phyloP scores from a whole-genome alignment of 2,797 vertebrate genomes.

The Etheostoma perlongum region DNA sequence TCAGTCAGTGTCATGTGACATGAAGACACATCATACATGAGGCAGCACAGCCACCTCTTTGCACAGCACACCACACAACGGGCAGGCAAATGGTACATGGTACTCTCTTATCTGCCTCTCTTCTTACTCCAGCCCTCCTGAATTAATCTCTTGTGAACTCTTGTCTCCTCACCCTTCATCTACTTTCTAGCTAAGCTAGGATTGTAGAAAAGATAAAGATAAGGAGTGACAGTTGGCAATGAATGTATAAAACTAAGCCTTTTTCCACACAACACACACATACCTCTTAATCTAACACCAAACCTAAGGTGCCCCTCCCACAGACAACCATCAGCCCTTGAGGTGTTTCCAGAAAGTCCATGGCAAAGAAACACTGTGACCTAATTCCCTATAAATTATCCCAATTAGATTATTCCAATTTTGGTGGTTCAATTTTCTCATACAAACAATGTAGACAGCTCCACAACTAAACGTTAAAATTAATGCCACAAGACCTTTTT shows the following conservation, averaged over 20 bases:
- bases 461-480: background rate
- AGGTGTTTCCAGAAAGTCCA: conserved; percentile 8
- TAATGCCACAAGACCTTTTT: background rate
- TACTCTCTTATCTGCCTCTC: conserved; percentile 35
- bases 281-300: conserved; percentile 3
- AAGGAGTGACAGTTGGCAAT: background rate
- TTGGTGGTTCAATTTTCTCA: background rate
- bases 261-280: background rate
- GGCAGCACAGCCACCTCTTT: conserved; percentile 13
- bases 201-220: conserved; percentile 21
- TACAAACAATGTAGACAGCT: background rate
- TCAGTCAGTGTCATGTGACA: conserved; percentile 12
- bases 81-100: background rate
- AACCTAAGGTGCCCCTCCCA: background rate
- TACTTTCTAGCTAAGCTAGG: conserved; percentile 25
- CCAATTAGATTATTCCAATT: conserved; percentile 24
- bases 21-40: background rate
- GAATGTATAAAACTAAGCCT: background rate
- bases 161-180: conserved; percentile 18
- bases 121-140: conserved; percentile 9
- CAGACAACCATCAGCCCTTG: background rate
- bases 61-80: background rate
- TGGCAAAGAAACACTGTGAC: conserved; percentile 14
- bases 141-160: conserved; percentile 43
- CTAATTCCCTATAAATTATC: conserved; percentile 24